Base-by-base conservation (phyloP, 1,140 invertebrate genomes). In the Solenopsis invicta region DNA sequence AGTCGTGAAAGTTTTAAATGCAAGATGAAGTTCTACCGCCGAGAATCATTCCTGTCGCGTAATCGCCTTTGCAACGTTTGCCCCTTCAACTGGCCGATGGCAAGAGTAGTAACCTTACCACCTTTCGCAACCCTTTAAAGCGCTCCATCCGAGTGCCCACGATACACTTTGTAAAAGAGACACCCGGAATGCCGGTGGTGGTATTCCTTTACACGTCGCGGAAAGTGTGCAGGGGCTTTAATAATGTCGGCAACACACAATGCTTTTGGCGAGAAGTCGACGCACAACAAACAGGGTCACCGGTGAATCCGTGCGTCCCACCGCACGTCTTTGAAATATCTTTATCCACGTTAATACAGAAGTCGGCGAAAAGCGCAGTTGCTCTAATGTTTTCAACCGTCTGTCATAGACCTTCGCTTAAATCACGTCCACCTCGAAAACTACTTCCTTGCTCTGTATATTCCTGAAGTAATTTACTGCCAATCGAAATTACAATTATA, bases 181-280 rank as follows among this genome's bases (percentile, higher is more conserved):
- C 50, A 24, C 21, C 67, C 69, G 85, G n/a, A 88, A 87, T 82
- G 76, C 61, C 77, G 3, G 37, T 52, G 21, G 37, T 45, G 45
- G 12, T 29, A 2, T 29, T 61, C 45, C 77, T 62, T 69, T 80
- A 12, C 29, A 54, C 18, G 6, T 67, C 2, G 48, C n/a, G 41
- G 52, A 76, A 77, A 81, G 54, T 56, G 24, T 48, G 29, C 52
- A 67, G n/a, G 6, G 34, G 45, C 59, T 85, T 88, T 88, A 88
- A 85, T 89, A 88, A 89, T 78, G 80, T 85, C 59, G 80, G n/a
- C 45, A 18, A 62, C n/a, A 54, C 66, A 76, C 37, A 77, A 77
- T 89, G 64, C 71, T 29, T 50, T 75, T 61, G 61, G 67, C 59
- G 61, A 86, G 50, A 66, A 67, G 67, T 45, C 41, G 69, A 34